Base-by-base conservation (phyloP, 1,140 invertebrate species). In the Drosophila takahashii region DNA sequence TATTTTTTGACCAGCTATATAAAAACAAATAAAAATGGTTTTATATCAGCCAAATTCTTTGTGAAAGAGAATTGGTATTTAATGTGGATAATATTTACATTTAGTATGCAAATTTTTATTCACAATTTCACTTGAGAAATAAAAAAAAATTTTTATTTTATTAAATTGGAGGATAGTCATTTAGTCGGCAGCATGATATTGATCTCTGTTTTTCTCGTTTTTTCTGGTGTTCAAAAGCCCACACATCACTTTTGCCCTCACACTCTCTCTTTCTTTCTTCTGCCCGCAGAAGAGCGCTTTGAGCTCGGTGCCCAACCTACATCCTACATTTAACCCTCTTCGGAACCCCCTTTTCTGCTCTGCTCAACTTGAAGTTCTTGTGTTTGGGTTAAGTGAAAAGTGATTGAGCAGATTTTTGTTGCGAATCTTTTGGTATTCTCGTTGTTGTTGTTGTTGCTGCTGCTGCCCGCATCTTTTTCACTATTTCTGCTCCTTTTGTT, bases 341-440 rank as follows among this genome's bases (percentile, higher is more conserved):
- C 15, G 41, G 15, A 41, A 18, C 15, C 5, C 26, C 15, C 36
- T 11, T 4, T 37, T 16, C 1, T 53, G 36, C 39, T 36, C 32
- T 47, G 72, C 70, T 66, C 76, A 83, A 86, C 77, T 87, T 79
- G 79, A 83, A 87, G 83, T 79, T 86, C 84, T 83, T 87, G 83
- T 86, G 83, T 83, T 87, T 87, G 83, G 84, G 83, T 87, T 87
- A 87, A 87, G 83, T 87, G 83, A 87, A 87, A 87, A 87, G 83
- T 87, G 83, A 87, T 87, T 87, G 83, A 87, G 83, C 83, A 87
- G 84, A 87, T 87, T 87, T 87, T 79, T 89, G 84, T 87, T 79
- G 71, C 84, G 76, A 89, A 89, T 87, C 79, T 89, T 89, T 89
- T 26, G 79, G 78, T 67, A 83, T 51, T 36, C 64, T 37, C 44